Conservation (phyloP, 2,113 vertebrate genomes). For the Microtus richardsoni region DNA sequence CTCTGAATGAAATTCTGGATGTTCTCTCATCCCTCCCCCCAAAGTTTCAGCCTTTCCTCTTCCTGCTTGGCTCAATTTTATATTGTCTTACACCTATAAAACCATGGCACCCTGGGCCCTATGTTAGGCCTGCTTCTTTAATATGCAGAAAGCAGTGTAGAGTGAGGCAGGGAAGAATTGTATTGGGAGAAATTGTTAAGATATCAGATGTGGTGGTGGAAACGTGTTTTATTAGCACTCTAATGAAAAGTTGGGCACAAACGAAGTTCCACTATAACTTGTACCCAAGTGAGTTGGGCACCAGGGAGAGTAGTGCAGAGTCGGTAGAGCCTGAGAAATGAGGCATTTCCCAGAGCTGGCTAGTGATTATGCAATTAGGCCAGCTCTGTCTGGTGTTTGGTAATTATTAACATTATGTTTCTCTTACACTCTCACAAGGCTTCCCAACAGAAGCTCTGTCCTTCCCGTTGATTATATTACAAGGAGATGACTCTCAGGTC, state of each 20-base stretch:
- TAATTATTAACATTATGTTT: neutral
- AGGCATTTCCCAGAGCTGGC: neutral
- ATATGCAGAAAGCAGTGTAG: neutral
- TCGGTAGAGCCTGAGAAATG: neutral
- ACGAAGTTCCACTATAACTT: neutral
- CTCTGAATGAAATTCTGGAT: neutral
- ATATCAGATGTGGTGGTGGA: neutral
- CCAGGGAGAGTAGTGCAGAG: neutral
- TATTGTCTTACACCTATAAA: neutral
- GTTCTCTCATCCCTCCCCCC: neutral
- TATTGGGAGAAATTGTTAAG: neutral
- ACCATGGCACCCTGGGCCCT: neutral
- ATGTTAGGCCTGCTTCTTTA: neutral
- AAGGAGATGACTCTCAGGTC: neutral
- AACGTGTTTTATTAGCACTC: neutral
- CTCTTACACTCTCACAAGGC: neutral
- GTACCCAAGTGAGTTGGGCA: neutral
- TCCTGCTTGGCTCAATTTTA: neutral
- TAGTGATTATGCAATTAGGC: neutral
- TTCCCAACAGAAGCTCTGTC: neutral
- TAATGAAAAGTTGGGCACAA: neutral
- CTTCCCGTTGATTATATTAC: neutral
- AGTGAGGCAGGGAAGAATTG: neutral
- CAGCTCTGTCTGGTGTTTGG: neutral
- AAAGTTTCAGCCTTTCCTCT: neutral